Evolutionary conservation across 2,113 vertebrate species (phyloP), one percentile per base, ranked within the genome.

Genomic region (Chitala chitala): DNA sequence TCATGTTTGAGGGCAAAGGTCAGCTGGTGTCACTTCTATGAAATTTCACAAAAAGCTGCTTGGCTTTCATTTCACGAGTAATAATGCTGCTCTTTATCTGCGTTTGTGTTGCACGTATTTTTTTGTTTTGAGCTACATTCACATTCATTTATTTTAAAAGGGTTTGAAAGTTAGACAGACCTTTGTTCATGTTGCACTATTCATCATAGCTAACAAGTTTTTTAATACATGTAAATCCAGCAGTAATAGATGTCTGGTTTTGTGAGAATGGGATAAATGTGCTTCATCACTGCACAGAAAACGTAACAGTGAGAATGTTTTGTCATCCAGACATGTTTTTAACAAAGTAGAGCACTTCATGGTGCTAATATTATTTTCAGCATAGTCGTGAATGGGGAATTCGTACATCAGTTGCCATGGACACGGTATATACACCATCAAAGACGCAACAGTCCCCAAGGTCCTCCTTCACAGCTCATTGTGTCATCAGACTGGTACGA

Each of bases 341-440:
- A 42, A 5, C 63, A 72, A 73, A 77, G 74, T 58, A 76, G 72
- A 71, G 36, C 40, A 31, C 38, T 46, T 12, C 20, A 40, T 20
- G 4, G 12, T 4, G 33, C 20, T 9, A 9, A 22, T 58, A 20
- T 55, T 24, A 63, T 63, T 26, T 33, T 50, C 38, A n/a, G 7
- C 40, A 59, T 5, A 0, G 13, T 61, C 63, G 29, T 75, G 70
- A 76, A 79, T 74, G 76, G 66, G 66, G 55, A 33, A 74, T 46
- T 73, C 68, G 33, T 74, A 68, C 53, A 40, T 59, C 13, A 10
- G 70, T 74, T 75, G 65, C 42, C 71, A 63, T 74, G 69, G 78
- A 54, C 13, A 77, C 68, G 4, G 29, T 7, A 55, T 71, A 24
- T 6, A 73, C 76, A 75, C 50, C 64, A 74, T 76, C 74, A 38